Conservation (phyloP, 2,797 vertebrate species). For the Myripristis murdjan region DNA sequence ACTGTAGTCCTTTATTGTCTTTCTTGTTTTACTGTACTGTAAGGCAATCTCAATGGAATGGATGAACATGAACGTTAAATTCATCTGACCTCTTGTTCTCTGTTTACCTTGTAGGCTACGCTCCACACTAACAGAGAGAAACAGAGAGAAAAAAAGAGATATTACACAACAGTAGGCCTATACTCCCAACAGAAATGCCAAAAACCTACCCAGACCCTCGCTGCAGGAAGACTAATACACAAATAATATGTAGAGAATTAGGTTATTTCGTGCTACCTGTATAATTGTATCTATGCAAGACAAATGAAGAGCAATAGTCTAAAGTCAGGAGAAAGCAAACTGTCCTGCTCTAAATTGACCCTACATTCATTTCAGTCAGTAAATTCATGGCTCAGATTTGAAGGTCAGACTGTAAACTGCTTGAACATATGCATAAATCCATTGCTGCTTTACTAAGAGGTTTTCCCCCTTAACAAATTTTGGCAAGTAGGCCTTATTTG, state of each 20-base stretch:
- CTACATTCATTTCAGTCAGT: constrained; percentile 86
- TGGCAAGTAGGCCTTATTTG: constrained; percentile 82
- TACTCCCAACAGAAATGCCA: constrained; percentile 59
- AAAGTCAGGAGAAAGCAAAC: constrained; percentile 76
- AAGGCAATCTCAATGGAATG: constrained; percentile 85
- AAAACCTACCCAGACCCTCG: constrained; percentile 65
- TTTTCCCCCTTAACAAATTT: constrained; percentile 64
- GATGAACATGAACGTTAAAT: constrained; percentile 72
- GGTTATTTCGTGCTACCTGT: constrained; percentile 82
- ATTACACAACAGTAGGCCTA: constrained; percentile 71
- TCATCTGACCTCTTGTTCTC: constrained; percentile 63
- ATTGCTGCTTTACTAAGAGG: constrained; percentile 71
- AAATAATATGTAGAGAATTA: constrained; percentile 72
- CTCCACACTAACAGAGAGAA: constrained; percentile 59
- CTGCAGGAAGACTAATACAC: constrained; percentile 83
- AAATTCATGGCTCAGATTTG: constrained; percentile 86
- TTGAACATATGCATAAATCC: constrained; percentile 84
- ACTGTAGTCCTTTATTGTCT: constrained; percentile 70
- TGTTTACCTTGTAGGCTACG: constrained; percentile 67
- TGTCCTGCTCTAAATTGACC: constrained; percentile 78
- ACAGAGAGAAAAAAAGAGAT: constrained; percentile 55
- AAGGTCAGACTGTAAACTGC: constrained; percentile 85
- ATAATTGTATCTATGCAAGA: constrained; percentile 76
- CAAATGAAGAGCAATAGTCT: constrained; percentile 82
- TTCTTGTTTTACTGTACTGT: constrained; percentile 73